Evolutionary conservation across 2,113 vertebrate species (phyloP).

Genomic region (Oreotragus oreotragus): DNA sequence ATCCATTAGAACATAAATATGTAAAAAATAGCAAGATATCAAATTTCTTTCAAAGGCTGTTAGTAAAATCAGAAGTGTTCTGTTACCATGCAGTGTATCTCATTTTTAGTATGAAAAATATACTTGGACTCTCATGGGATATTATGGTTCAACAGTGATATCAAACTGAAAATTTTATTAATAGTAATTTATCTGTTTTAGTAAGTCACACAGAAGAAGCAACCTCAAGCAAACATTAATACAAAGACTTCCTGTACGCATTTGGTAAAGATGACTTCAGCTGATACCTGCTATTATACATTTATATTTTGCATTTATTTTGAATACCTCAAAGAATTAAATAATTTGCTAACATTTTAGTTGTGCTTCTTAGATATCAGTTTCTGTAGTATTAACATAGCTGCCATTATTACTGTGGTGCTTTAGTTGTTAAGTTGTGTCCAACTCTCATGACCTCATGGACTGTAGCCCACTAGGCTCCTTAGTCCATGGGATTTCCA

Average conservation of each 20-base stretch:
- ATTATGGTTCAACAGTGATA: not conserved
- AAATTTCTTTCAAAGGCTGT: constrained; percentile 44
- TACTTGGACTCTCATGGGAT: not conserved
- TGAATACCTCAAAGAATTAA: not conserved
- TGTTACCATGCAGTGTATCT: constrained; percentile 5
- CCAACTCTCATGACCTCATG: not conserved
- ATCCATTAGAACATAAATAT: not conserved
- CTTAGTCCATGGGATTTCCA: not conserved
- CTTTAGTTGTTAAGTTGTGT: not conserved
- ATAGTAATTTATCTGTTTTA: not conserved
- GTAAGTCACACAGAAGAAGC: not conserved
- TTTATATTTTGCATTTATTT: constrained; percentile 6
- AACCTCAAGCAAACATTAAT: not conserved
- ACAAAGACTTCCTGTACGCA: not conserved
- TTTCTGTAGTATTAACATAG: not conserved
- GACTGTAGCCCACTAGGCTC: not conserved
- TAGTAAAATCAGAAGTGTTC: constrained; percentile 38
- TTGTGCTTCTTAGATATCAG: constrained; percentile 5
- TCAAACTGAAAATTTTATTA: not conserved
- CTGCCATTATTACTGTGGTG: not conserved
- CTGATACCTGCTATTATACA: not conserved
- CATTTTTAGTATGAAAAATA: constrained; percentile 19
- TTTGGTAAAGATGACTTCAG: not conserved
- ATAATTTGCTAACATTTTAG: not conserved
- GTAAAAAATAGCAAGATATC: constrained; percentile 23